Percentiles rank a stretch among this genome's conserved stretches.
Conservation (phyloP, 2,888 invertebrate genomes). For the Lithophane ornitopus region DNA sequence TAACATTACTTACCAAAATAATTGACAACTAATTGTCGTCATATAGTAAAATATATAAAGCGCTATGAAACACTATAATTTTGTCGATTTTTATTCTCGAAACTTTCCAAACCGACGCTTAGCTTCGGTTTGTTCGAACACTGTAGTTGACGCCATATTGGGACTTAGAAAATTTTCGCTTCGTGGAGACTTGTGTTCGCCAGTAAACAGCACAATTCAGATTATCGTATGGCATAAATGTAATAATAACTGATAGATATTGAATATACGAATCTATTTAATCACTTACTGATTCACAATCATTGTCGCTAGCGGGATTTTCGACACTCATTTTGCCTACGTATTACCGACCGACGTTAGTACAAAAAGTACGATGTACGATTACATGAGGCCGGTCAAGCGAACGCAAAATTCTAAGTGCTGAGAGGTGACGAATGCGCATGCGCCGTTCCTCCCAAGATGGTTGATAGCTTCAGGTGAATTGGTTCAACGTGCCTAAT, state of each 20-base stretch:
- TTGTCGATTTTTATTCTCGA: conserved; percentile 54
- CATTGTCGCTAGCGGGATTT: conserved; percentile 91
- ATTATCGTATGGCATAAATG: conserved; percentile 54
- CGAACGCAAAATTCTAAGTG: conserved; percentile 90
- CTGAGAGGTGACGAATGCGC: conserved; percentile 91
- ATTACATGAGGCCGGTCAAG: conserved; percentile 84
- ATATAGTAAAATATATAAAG: conserved; percentile 36
- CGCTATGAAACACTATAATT: conserved; percentile 22
- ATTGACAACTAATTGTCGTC: conserved; percentile 53
- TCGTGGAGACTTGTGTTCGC: conserved; percentile 85
- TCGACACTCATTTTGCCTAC: conserved; percentile 92
- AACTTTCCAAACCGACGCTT: conserved; percentile 81
- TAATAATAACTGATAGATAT: conserved; percentile 62
- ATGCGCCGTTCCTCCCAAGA: conserved; percentile 85
- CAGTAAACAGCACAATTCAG: conserved; percentile 83
- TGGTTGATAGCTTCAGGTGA: conserved; percentile 78
- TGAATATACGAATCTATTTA: conserved; percentile 70
- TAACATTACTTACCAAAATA: conserved; percentile 52
- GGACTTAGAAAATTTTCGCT: conserved; percentile 93
- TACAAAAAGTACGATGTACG: conserved; percentile 74
- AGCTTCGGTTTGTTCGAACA: conserved; percentile 86
- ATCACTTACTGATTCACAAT: conserved; percentile 91
- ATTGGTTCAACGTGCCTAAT: conserved; percentile 75
- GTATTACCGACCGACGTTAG: conserved; percentile 84
- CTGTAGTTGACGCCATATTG: conserved; percentile 96